A percentile compares a stretch with the other conserved stretches of the same genome.
Evolutionary conservation across 2,888 invertebrate genomes (phyloP).

Genomic region (Sphaerophoria rueppellii): DNA sequence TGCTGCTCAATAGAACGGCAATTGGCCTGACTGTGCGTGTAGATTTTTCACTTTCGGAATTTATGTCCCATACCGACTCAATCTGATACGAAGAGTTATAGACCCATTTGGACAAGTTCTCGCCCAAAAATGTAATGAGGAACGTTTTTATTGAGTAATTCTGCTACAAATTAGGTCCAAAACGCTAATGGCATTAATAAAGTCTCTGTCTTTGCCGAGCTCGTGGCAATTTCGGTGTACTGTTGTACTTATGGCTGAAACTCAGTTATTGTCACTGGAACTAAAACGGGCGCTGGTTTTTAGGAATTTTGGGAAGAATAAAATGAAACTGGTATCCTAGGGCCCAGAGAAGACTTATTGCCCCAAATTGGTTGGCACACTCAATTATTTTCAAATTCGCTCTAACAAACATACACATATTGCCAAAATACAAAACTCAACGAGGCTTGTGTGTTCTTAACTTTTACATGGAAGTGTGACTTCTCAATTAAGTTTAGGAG

Average conservation of each 20-base stretch:
- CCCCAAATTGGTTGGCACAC: slow-evolving; percentile 60
- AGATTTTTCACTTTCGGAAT: slow-evolving; percentile 46
- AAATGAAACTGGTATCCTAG: slow-evolving; percentile 14
- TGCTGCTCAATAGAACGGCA: no score
- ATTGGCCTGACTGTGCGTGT: not conserved
- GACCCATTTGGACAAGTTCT: slow-evolving; percentile 59
- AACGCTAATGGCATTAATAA: slow-evolving; percentile 68
- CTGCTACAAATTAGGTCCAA: slow-evolving; percentile 66
- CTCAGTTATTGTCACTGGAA: no score
- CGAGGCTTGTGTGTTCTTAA: slow-evolving; percentile 20
- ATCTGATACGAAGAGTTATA: slow-evolving; percentile 67
- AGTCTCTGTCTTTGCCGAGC: slow-evolving; percentile 20
- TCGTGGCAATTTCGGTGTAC: not conserved
- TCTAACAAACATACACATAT: not conserved
- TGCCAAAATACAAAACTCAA: not conserved
- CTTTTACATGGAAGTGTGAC: slow-evolving; percentile 53
- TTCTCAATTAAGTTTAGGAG: slow-evolving; percentile 51
- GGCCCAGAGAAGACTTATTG: slow-evolving; percentile 49
- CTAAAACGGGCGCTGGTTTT: not conserved
- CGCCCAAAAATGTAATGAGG: slow-evolving; percentile 55
- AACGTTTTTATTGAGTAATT: slow-evolving; percentile 69
- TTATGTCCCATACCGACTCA: slow-evolving; percentile 46
- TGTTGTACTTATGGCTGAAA: not conserved
- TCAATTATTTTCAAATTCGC: slow-evolving; percentile 70
- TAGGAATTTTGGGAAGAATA: not conserved